phyloP scores from a whole-genome alignment of 1,140 invertebrate genomes.

The Drosophila pandora region DNA sequence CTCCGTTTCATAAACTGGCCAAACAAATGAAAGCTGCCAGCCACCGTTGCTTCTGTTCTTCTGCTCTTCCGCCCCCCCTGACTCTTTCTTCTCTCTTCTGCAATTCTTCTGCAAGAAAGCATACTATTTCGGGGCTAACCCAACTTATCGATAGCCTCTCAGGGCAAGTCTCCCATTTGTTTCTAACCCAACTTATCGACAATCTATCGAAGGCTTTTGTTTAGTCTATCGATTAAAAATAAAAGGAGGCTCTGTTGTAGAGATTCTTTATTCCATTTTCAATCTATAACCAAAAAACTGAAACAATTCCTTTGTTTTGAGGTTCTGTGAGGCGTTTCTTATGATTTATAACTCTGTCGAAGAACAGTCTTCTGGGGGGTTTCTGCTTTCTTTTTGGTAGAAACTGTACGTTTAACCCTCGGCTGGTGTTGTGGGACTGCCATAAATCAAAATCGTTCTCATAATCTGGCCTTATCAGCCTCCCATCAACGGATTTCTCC shows the following conservation, averaged over 20 bases:
- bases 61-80: constrained; percentile 12
- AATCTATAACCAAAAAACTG: not conserved
- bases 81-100: not conserved
- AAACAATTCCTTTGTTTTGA: not conserved
- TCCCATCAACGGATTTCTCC: constrained; percentile 29
- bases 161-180: too few species aligned
- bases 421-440: not conserved
- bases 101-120: not conserved
- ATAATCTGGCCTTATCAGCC: constrained; percentile 33
- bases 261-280: not conserved
- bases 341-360: not conserved
- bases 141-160: too few species aligned
- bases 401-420: not conserved
- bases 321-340: not conserved
- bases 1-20: constrained; percentile 66
- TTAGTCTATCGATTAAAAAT: too few species aligned
- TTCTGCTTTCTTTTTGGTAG: not conserved
- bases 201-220: too few species aligned
- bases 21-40: constrained; percentile 72
- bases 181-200: too few species aligned
- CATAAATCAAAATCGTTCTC: constrained; percentile 39
- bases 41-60: constrained; percentile 38
- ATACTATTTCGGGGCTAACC: not conserved
- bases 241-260: too few species aligned
- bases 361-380: not conserved